Base-by-base conservation (phyloP, 2,888 invertebrate species). In the Cryptophagus acutangulus region DNA sequence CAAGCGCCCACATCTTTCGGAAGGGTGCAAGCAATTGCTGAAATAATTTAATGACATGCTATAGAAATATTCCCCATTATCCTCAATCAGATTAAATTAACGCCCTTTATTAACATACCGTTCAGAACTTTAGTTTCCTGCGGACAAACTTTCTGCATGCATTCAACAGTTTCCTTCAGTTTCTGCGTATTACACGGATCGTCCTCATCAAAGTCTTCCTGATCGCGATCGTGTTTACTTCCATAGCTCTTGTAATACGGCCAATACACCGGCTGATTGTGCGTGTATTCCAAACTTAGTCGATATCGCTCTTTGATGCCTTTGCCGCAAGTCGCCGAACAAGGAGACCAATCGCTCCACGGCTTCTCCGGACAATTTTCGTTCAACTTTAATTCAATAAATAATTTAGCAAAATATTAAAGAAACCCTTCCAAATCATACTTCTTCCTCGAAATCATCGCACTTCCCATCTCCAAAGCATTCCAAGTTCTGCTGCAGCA, bases 331-430 rank as follows among this genome's bases (percentile, higher is more conserved):
- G 78, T 77, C 16, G 80, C 79, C 9, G 84, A 79, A 64, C 91
- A 91, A 1, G 87, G 81, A 1, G 86, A 82, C 87, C 90, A 91
- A 6, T 76, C 74, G 33, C 85, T 82, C 91, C 91, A 91, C 2
- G 75, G 67, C 0, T 80, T 76, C 41, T 82, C 78, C 3, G 73
- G 74, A 59, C 90, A 91, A 18, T 58, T 55, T 12, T 41, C 33
- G 13, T 40, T 38, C 12, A 36, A n/a, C 48, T 46, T 18, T 16
- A 36, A 26, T 26, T 14, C 10, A 33, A n/a, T n/a, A n/a, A n/a
- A n/a, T n/a, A n/a, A n/a, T n/a, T 4, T 8, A 13, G 10, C 3
- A 9, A 29, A n/a, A 16, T 33, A 16, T 17, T 6, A 12, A 2
- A 9, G n/a, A n/a, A n/a, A n/a, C n/a, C n/a, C n/a, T n/a, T n/a